These are phyloP conservation scores for Morus bassanus DNA, from an alignment of 2,797 vertebrate species.

Conservation along the genomic window DNA sequence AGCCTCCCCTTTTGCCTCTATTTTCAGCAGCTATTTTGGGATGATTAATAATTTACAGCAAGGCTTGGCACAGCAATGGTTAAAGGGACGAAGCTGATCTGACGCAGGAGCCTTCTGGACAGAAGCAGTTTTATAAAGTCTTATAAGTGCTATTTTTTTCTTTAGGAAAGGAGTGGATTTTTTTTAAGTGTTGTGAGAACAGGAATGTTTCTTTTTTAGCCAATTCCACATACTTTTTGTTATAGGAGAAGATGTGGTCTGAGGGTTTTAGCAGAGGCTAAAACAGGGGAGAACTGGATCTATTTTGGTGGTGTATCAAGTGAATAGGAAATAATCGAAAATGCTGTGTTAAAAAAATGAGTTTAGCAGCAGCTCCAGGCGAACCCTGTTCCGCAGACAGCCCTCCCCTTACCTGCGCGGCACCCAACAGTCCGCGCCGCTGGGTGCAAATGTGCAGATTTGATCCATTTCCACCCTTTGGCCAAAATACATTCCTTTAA, in stretches of 20 bases:
- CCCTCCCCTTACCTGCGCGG: not conserved
- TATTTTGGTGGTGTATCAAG: slow-evolving; percentile 44
- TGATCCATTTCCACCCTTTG: not conserved
- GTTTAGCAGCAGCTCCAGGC: slow-evolving; percentile 8
- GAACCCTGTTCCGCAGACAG: not conserved
- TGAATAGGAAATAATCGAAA: slow-evolving; percentile 40
- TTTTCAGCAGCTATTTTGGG: slow-evolving; percentile 28
- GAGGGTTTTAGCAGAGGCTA: slow-evolving; percentile 65
- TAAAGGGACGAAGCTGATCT: not conserved
- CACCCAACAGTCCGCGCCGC: not conserved
- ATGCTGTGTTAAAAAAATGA: not conserved
- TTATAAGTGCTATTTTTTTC: slow-evolving; percentile 41
- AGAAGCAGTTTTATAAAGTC: slow-evolving; percentile 30
- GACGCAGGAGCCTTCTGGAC: slow-evolving; percentile 41
- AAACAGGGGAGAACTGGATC: slow-evolving; percentile 64
- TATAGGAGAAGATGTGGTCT: slow-evolving; percentile 63
- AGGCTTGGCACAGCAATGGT: slow-evolving; percentile 25
- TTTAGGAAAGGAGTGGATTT: slow-evolving; percentile 26
- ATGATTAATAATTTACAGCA: not conserved
- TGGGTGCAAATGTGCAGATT: not conserved
- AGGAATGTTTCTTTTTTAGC: slow-evolving; percentile 66
- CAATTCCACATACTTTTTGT: slow-evolving; percentile 70
- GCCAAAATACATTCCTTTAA: not conserved
- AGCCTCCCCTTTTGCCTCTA: not conserved
- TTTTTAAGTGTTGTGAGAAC: slow-evolving; percentile 57